phyloP scores from a whole-genome alignment of 2,888 invertebrate species.

The Lepidochrysops patricia region DNA sequence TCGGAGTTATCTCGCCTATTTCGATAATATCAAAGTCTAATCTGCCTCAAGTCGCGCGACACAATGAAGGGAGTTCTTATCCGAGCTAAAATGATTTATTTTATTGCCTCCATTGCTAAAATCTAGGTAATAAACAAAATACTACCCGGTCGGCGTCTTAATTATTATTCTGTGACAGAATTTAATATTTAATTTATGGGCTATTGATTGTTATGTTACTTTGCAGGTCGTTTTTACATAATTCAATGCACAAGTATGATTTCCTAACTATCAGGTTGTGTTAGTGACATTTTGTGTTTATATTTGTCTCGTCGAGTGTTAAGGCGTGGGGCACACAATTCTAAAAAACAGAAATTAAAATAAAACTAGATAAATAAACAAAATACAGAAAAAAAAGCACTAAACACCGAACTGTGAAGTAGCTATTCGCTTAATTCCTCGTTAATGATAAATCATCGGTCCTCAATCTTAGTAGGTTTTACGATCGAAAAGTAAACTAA shows the following conservation, averaged over 20 bases:
- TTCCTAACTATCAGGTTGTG: conserved; percentile 1
- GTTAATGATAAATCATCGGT: neutral
- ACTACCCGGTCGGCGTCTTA: conserved; percentile 41
- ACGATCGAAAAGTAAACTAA: neutral
- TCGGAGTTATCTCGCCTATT: conserved; percentile 20
- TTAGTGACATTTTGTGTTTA: neutral
- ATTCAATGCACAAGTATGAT: neutral
- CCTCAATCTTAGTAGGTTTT: neutral
- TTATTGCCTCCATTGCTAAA: conserved; percentile 41
- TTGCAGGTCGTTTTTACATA: neutral
- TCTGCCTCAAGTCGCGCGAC: conserved; percentile 31
- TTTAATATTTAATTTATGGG: conserved; percentile 39
- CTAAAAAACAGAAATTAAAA: no score
- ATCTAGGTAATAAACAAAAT: conserved; percentile 49
- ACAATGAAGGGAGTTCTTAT: conserved; percentile 42
- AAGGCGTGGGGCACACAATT: neutral
- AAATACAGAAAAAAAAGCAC: no score
- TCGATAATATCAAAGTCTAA: conserved; percentile 25
- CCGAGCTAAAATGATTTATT: conserved; percentile 49
- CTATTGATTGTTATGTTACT: conserved; percentile 6
- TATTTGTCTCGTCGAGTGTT: neutral
- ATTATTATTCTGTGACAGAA: conserved; percentile 48
- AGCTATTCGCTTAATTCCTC: neutral
- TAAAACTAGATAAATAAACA: neutral
- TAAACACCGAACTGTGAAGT: no score